Evolutionary conservation across 2,888 invertebrate genomes (phyloP).

Genomic region (Pharmacophagus antenor): DNA sequence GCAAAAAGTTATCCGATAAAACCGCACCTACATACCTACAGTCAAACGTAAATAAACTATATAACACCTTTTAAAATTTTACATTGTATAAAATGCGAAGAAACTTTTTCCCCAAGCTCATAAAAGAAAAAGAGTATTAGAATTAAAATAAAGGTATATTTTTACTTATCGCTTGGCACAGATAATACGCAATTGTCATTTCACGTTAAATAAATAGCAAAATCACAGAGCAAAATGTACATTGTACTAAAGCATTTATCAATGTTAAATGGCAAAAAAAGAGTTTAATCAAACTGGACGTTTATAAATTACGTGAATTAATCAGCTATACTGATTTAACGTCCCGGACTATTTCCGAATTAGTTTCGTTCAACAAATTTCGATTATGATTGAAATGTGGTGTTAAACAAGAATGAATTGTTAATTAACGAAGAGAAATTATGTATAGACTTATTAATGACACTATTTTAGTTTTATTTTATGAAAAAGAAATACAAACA

Average conservation of each 20-base stretch:
- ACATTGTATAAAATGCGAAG: too few species aligned
- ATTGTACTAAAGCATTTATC: slow-evolving; percentile 15
- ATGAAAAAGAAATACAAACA: too few species aligned
- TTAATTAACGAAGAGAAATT: background rate
- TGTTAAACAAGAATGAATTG: background rate
- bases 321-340: slow-evolving; percentile 28
- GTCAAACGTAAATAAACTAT: too few species aligned
- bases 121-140: too few species aligned
- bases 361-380: slow-evolving; percentile 24
- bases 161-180: background rate
- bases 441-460: too few species aligned
- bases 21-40: too few species aligned
- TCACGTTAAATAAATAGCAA: slow-evolving; percentile 11
- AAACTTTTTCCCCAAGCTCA: too few species aligned
- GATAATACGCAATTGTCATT: background rate
- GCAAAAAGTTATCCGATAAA: too few species aligned
- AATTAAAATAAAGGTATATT: too few species aligned
- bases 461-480: too few species aligned
- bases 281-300: slow-evolving; percentile 26
- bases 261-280: slow-evolving; percentile 23
- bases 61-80: too few species aligned
- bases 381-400: background rate
- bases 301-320: slow-evolving; percentile 29
- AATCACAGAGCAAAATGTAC: slow-evolving; percentile 22
- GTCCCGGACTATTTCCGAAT: slow-evolving; percentile 23